phyloP scores from a whole-genome alignment of 2,888 invertebrate genomes.

The Eudasyphora cyanicolor region DNA sequence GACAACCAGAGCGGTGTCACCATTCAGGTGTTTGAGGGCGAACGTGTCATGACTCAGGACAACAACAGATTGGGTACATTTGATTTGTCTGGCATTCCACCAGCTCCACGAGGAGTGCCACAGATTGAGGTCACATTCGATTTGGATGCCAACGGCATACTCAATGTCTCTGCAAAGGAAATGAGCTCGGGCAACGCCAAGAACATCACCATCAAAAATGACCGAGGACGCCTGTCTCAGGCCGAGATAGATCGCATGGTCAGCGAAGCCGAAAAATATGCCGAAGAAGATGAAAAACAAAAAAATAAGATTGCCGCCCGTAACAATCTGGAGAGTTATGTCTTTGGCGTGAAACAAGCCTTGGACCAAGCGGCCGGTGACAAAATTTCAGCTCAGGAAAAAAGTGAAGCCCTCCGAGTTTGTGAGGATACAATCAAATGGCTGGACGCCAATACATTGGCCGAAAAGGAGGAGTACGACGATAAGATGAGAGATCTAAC shows the following conservation, averaged over 20 bases:
- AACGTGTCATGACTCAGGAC: conserved; percentile 94
- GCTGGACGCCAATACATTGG: conserved; percentile 88
- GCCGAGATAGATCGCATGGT: conserved; percentile 91
- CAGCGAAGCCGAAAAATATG: conserved; percentile 86
- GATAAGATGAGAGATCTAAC: conserved; percentile 69
- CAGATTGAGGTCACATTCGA: conserved; percentile 91
- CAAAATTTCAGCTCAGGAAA: conserved; percentile 84
- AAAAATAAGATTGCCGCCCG: conserved; percentile 84
- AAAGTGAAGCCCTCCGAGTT: conserved; percentile 84
- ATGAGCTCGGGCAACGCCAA: conserved; percentile 85
- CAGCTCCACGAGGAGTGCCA: conserved; percentile 93
- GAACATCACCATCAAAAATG: conserved; percentile 91
- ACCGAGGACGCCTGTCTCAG: conserved; percentile 89
- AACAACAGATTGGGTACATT: conserved; percentile 97
- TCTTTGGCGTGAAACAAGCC: conserved; percentile 85
- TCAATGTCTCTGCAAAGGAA: conserved; percentile 91
- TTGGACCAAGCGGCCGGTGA: conserved; percentile 82
- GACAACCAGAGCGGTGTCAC: conserved; percentile 90
- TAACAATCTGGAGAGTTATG: conserved; percentile 84
- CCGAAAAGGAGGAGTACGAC: conserved; percentile 88
- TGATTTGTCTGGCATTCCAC: conserved; percentile 96
- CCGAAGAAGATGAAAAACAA: conserved; percentile 87
- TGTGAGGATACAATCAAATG: conserved; percentile 85
- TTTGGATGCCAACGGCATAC: conserved; percentile 95
- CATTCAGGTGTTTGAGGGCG: conserved; percentile 88